These are phyloP conservation scores for Dicentrarchus labrax DNA, from an alignment of 2,113 vertebrate genomes.

Conservation along the genomic window DNA sequence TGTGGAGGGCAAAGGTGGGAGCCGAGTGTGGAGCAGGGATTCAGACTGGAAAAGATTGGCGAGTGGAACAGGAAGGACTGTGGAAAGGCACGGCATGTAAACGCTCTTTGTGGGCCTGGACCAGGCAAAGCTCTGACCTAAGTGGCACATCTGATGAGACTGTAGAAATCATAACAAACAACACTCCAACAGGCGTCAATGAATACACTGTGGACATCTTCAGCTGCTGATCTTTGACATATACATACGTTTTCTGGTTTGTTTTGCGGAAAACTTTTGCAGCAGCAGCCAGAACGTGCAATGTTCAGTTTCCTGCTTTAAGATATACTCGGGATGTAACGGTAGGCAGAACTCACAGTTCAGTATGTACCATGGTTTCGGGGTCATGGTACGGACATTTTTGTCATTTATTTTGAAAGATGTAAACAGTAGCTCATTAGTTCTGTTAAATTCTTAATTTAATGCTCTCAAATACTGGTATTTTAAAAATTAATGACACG, in stretches of 20 bases:
- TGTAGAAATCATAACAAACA: conserved; percentile 80
- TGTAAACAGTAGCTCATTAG: too few species aligned
- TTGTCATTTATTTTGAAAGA: too few species aligned
- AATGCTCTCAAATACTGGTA: too few species aligned
- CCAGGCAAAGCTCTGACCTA: conserved; percentile 69
- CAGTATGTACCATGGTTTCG: too few species aligned
- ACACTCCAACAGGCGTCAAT: conserved; percentile 48
- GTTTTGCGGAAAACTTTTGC: conserved; percentile 46
- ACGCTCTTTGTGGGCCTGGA: conserved; percentile 53
- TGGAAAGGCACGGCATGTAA: conserved; percentile 71
- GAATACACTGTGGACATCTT: conserved; percentile 72
- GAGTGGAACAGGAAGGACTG: conserved; percentile 81
- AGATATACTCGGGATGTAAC: neutral
- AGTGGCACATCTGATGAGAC: conserved; percentile 74
- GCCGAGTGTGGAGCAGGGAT: conserved; percentile 44
- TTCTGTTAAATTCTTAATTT: too few species aligned
- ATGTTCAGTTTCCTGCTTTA: conserved; percentile 38
- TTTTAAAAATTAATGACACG: too few species aligned
- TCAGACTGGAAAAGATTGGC: conserved; percentile 79
- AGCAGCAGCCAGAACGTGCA: conserved; percentile 18
- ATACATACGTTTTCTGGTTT: conserved; percentile 51
- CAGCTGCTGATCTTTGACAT: conserved; percentile 58
- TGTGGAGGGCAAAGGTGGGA: conserved; percentile 66
- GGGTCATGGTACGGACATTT: too few species aligned
- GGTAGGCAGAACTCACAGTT: too few species aligned